Evolutionary conservation across 2,797 vertebrate genomes (phyloP).

Genomic region (Urocyon cinereoargenteus): DNA sequence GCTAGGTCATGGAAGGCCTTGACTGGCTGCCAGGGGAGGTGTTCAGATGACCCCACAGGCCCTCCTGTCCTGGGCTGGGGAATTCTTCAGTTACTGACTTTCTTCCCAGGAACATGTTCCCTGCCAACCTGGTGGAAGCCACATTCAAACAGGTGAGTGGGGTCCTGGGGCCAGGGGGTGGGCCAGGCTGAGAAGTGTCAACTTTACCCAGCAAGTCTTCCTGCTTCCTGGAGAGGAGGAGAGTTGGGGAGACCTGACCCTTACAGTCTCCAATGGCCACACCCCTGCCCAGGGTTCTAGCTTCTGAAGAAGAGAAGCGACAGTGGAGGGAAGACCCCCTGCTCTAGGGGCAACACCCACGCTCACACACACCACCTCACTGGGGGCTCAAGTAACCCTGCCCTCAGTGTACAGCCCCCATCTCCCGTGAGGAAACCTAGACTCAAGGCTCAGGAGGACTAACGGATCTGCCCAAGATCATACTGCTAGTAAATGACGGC

Average conservation of each 20-base stretch:
- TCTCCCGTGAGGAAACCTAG: background rate
- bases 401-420: background rate
- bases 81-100: conserved; percentile 68
- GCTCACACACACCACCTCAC: background rate
- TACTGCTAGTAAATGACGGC: background rate
- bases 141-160: conserved; percentile 97
- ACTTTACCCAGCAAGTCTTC: background rate
- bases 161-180: background rate
- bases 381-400: background rate
- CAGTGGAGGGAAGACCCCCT: background rate
- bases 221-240: background rate
- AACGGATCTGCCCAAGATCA: background rate
- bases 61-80: background rate
- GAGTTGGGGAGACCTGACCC: accelerated
- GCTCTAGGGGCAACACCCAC: accelerated
- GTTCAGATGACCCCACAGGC: background rate
- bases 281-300: background rate
- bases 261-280: background rate
- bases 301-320: background rate
- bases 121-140: conserved; percentile 98
- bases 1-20: background rate
- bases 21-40: background rate
- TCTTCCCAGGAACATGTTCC: conserved; percentile 97
- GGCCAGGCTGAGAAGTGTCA: too few relatives aligned
- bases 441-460: background rate